These are phyloP conservation scores for Agrochola lota DNA, from an alignment of 2,888 invertebrate species.

Conservation along the genomic window DNA sequence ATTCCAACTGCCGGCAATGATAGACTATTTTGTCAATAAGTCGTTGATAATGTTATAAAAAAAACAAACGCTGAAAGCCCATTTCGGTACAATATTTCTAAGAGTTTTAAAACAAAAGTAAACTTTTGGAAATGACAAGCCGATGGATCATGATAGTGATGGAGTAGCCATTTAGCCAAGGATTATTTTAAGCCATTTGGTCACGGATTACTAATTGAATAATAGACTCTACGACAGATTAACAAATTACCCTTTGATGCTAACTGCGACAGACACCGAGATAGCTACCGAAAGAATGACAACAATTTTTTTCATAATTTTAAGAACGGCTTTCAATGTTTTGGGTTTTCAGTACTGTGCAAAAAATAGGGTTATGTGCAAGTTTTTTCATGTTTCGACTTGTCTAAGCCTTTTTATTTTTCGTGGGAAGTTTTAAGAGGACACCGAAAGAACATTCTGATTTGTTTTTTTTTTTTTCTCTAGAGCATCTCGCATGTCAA, in stretches of 20 bases:
- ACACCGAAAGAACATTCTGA: background rate
- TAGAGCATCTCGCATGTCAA: too few relatives aligned
- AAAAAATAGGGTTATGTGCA: background rate
- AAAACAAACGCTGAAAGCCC: constrained; percentile 31
- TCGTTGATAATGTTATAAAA: constrained; percentile 29
- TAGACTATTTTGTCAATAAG: background rate
- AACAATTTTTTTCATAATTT: constrained; percentile 2
- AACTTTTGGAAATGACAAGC: constrained; percentile 18
- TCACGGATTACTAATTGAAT: constrained; percentile 43
- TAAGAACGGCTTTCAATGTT: background rate
- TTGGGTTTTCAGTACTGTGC: constrained; percentile 7
- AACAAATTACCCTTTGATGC: constrained; percentile 31
- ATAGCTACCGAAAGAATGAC: constrained; percentile 9
- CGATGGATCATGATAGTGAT: constrained; percentile 36
- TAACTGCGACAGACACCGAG: background rate
- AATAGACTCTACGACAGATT: constrained; percentile 32
- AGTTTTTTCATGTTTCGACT: constrained; percentile 23
- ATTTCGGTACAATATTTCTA: constrained; percentile 17
- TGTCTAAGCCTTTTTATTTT: background rate
- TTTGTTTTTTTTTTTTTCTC: too few relatives aligned
- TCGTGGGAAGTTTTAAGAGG: background rate
- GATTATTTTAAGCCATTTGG: constrained; percentile 24
- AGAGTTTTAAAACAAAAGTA: constrained; percentile 43
- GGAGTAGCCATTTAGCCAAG: constrained; percentile 4
- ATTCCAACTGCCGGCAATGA: background rate